A percentile compares a stretch with the other conserved stretches of the same genome.
Evolutionary conservation across 2,888 invertebrate species (phyloP).

Genomic region (Meteorus cinctellus): DNA sequence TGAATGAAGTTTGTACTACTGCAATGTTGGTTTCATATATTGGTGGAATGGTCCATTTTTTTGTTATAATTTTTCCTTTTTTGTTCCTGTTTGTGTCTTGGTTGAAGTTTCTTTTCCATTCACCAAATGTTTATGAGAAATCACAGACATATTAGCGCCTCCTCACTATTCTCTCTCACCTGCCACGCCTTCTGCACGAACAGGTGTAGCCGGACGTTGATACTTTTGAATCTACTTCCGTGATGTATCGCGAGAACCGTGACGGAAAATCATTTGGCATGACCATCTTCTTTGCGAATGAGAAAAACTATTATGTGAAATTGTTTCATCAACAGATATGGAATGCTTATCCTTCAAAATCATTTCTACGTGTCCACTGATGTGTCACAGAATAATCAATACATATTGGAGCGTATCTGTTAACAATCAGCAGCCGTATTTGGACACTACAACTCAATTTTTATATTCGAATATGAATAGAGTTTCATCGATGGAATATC

Average conservation of each 20-base stretch:
- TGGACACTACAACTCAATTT: too few species aligned
- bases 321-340: neutral
- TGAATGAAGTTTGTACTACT: neutral
- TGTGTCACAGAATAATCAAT: neutral
- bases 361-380: neutral
- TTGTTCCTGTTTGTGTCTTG: neutral
- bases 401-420: too few species aligned
- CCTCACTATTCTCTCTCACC: conserved; percentile 44
- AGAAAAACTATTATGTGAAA: neutral
- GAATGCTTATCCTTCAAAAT: neutral
- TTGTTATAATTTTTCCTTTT: conserved; percentile 11
- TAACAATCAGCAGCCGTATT: too few species aligned
- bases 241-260: conserved; percentile 59
- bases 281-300: conserved; percentile 52
- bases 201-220: conserved; percentile 63
- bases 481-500: neutral
- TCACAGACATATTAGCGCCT: conserved; percentile 2
- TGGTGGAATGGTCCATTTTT: neutral
- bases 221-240: conserved; percentile 62
- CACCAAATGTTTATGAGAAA: conserved; percentile 4
- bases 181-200: conserved; percentile 50
- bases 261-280: conserved; percentile 65
- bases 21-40: too few species aligned
- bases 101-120: conserved; percentile 20
- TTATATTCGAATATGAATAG: too few species aligned